Evolutionary conservation across 2,113 vertebrate genomes (phyloP).

Genomic region (Limnothrissa miodon): DNA sequence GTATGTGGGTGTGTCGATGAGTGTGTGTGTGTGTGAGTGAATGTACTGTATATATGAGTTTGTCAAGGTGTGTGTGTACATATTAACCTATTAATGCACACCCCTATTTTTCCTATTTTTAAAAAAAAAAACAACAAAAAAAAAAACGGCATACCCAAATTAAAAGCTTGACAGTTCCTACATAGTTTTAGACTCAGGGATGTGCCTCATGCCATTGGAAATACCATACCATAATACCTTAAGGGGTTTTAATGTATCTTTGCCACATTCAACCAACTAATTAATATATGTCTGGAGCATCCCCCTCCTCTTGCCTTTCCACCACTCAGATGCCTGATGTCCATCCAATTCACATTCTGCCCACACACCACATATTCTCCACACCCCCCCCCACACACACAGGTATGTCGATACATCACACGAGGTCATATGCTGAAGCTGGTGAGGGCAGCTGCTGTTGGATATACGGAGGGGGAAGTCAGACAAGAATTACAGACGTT

Average conservation of each 20-base stretch:
- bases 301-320: background rate
- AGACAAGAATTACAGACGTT: constrained; percentile 50
- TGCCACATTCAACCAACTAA: background rate
- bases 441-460: background rate
- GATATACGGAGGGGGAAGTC: constrained; percentile 53
- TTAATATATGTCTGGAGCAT: background rate
- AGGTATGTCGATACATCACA: background rate
- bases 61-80: no score
- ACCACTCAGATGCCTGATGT: background rate
- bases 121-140: no score
- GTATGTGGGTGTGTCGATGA: background rate
- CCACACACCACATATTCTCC: background rate
- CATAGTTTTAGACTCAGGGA: no score
- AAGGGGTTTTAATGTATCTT: no score
- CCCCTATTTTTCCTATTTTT: no score
- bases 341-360: background rate
- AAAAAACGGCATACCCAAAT: no score
- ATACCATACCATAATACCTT: no score
- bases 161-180: no score
- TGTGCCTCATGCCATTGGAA: no score
- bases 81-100: no score
- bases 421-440: background rate
- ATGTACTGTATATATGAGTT: no score
- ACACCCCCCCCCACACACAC: background rate
- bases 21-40: background rate